Percentiles rank a stretch among this genome's conserved stretches.
These are phyloP conservation scores for Halictus quadricinctus DNA, from an alignment of 2,888 invertebrate species.

Conservation along the genomic window DNA sequence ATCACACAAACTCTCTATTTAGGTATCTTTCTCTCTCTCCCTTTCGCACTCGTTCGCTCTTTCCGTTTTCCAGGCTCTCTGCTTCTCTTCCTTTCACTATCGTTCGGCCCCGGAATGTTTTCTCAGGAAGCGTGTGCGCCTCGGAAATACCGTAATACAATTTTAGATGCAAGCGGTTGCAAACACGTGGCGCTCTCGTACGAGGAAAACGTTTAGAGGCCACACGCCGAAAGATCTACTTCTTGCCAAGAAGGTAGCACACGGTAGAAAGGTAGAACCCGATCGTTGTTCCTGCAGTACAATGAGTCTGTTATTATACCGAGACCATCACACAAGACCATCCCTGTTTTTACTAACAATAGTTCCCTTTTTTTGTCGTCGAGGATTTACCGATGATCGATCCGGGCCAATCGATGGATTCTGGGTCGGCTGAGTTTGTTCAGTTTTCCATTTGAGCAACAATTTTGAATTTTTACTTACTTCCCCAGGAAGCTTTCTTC, in stretches of 20 bases:
- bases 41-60: not conserved
- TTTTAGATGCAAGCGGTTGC: constrained; percentile 48
- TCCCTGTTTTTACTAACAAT: constrained; percentile 13
- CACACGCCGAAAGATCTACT: constrained; percentile 19
- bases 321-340: constrained; percentile 7
- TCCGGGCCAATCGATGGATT: not conserved
- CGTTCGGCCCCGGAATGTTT: not conserved
- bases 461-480: too few species aligned
- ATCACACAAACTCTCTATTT: constrained; percentile 25
- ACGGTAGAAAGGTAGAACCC: constrained; percentile 17
- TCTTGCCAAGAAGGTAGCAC: constrained; percentile 18
- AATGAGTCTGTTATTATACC: constrained; percentile 27
- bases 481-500: too few species aligned
- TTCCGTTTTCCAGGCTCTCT: not conserved
- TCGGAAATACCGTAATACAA: constrained; percentile 19
- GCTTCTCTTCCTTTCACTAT: not conserved
- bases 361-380: not conserved
- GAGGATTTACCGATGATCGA: not conserved
- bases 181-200: constrained; percentile 46
- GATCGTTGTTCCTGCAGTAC: constrained; percentile 16
- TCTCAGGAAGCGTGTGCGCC: not conserved
- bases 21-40: not conserved
- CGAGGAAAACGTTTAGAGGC: constrained; percentile 25
- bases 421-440: not conserved
- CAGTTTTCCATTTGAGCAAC: too few species aligned